These are phyloP conservation scores for Thymallus thymallus DNA, from an alignment of 2,113 vertebrate species.

Conservation along the genomic window DNA sequence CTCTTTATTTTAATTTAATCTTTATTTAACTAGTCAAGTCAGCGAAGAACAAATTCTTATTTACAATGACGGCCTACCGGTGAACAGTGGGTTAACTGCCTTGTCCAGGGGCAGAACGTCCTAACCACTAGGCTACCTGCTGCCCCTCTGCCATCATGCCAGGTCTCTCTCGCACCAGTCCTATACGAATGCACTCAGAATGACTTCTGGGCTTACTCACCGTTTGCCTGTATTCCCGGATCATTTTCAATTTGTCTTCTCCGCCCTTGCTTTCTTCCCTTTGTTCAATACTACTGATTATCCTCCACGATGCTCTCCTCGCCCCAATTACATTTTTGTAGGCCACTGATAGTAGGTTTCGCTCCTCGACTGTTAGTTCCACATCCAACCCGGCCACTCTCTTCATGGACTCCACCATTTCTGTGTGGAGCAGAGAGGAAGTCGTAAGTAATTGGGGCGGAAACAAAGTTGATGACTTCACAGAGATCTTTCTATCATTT, in stretches of 20 bases:
- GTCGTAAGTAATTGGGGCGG: too few species aligned
- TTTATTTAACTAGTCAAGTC: too few species aligned
- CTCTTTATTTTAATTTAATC: too few species aligned
- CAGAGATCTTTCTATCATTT: too few species aligned
- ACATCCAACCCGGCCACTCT: constrained; percentile 93
- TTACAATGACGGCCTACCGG: too few species aligned
- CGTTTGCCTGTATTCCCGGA: constrained; percentile 96
- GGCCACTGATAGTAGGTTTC: constrained; percentile 96
- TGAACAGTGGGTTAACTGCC: too few species aligned
- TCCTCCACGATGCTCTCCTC: constrained; percentile 98
- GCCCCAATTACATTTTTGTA: constrained; percentile 99
- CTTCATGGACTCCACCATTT: constrained; percentile 99
- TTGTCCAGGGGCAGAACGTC: too few species aligned
- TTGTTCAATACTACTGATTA: constrained; percentile 99
- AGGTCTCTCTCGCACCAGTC: not conserved
- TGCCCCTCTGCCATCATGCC: too few species aligned
- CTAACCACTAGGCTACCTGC: too few species aligned
- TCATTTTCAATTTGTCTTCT: constrained; percentile 97
- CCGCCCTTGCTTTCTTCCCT: constrained; percentile 95
- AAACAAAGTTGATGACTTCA: too few species aligned
- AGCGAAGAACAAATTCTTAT: too few species aligned
- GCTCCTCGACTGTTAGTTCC: constrained; percentile 96
- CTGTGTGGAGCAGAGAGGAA: constrained; percentile 60
- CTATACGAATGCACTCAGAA: not conserved
- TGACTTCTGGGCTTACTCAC: constrained; percentile 66